phyloP scores from a whole-genome alignment of 2,113 vertebrate genomes.

The Cavia porcellus region DNA sequence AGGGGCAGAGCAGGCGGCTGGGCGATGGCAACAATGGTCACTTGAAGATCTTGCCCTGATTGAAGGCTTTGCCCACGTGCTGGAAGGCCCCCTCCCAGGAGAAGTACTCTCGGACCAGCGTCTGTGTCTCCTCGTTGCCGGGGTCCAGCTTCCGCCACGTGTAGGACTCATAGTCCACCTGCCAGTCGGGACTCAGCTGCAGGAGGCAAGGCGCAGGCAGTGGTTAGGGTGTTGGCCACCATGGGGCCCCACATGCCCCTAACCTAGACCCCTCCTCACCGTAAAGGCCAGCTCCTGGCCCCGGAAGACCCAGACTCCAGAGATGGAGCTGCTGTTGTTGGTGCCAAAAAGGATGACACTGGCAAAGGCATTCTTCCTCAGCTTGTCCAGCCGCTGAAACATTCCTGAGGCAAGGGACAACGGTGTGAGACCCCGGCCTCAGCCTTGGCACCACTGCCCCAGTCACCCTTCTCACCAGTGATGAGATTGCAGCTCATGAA shows the following conservation, averaged over 20 bases:
- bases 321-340: slow-evolving; percentile 93
- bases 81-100: slow-evolving; percentile 95
- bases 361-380: slow-evolving; percentile 94
- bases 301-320: slow-evolving; percentile 95
- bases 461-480: slow-evolving; percentile 87
- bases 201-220: neutral
- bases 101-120: slow-evolving; percentile 95
- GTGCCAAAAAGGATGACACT: slow-evolving; percentile 94
- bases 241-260: neutral
- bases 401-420: slow-evolving; percentile 88
- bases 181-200: slow-evolving; percentile 93
- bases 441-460: neutral
- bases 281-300: slow-evolving; percentile 94
- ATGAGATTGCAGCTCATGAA: slow-evolving; percentile 99
- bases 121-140: slow-evolving; percentile 92
- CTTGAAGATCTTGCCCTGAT: slow-evolving; percentile 96
- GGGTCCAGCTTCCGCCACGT: slow-evolving; percentile 94
- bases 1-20: slow-evolving; percentile 56
- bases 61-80: slow-evolving; percentile 93
- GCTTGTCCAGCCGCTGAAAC: slow-evolving; percentile 96
- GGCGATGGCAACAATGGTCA: slow-evolving; percentile 83
- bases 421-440: neutral
- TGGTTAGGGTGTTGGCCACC: neutral
- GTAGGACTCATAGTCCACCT: slow-evolving; percentile 96
- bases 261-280: slow-evolving; percentile 87